Evolutionary conservation across 1,140 invertebrate species (phyloP).

Genomic region (Polyergus mexicanus): DNA sequence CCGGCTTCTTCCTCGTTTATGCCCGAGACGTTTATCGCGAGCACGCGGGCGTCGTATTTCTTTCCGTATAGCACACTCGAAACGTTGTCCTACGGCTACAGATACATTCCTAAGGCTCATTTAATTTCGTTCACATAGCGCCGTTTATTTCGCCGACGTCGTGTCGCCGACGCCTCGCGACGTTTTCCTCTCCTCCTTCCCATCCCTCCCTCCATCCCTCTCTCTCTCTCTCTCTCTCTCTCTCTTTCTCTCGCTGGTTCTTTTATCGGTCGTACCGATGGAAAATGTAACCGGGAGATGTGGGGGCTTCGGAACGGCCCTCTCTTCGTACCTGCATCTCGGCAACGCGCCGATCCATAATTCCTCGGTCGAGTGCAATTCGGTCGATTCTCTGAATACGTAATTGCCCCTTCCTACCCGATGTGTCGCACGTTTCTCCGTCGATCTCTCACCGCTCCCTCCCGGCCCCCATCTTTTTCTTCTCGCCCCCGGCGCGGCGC

Average conservation of each 20-base stretch:
- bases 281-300: slow-evolving; percentile 63
- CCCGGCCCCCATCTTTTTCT: background rate
- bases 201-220: background rate
- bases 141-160: slow-evolving; percentile 66
- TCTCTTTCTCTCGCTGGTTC: background rate
- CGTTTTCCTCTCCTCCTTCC: background rate
- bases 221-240: background rate
- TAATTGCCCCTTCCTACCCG: slow-evolving; percentile 71
- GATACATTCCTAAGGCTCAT: slow-evolving; percentile 72
- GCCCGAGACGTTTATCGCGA: slow-evolving; percentile 71
- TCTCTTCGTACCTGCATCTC: slow-evolving; percentile 71
- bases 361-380: slow-evolving; percentile 73
- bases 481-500: background rate
- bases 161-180: slow-evolving; percentile 43
- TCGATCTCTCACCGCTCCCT: background rate
- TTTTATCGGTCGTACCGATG: slow-evolving; percentile 37
- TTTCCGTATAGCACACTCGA: slow-evolving; percentile 61
- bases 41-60: slow-evolving; percentile 71
- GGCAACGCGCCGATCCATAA: slow-evolving; percentile 73
- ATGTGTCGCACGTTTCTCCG: slow-evolving; percentile 60
- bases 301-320: slow-evolving; percentile 35
- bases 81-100: slow-evolving; percentile 57
- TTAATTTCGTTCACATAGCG: slow-evolving; percentile 72
- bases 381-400: slow-evolving; percentile 76
- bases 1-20: slow-evolving; percentile 61